Percentiles rank a stretch among this genome's conserved stretches.
Conservation (phyloP, 2,113 vertebrate genomes). For the Ancistrus triradiatus region DNA sequence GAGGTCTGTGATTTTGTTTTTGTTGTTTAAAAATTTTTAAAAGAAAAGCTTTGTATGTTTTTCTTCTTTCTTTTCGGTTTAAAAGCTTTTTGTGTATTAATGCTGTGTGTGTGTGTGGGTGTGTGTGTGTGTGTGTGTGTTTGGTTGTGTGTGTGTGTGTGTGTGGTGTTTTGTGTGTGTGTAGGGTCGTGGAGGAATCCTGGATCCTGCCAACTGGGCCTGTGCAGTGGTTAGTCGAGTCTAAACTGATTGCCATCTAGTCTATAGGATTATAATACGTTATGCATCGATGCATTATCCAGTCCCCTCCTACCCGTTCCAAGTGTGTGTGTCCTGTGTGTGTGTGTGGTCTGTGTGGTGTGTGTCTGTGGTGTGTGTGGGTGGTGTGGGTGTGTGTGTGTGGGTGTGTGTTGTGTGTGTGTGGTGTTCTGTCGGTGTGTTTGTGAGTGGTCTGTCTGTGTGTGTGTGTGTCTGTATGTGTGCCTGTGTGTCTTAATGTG, state of each 20-base stretch:
- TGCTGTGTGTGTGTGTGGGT: too few species aligned
- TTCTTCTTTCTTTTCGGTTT: too few species aligned
- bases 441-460: not conserved
- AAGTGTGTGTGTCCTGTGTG: too few species aligned
- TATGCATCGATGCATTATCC: not conserved
- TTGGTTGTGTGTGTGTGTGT: too few species aligned
- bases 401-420: too few species aligned
- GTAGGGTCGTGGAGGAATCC: conserved; percentile 51
- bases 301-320: too few species aligned
- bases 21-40: not conserved
- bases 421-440: not conserved
- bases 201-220: conserved; percentile 73
- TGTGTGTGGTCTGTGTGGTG: not conserved
- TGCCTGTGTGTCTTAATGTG: not conserved
- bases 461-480: not conserved
- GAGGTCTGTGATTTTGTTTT: too few species aligned
- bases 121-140: too few species aligned
- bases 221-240: conserved; percentile 74
- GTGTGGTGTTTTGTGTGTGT: conserved; percentile 22
- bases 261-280: not conserved
- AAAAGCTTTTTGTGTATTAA: conserved; percentile 33
- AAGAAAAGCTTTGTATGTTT: not conserved
- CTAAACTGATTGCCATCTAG: not conserved
- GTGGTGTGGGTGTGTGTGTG: too few species aligned
- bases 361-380: too few species aligned